Evolutionary conservation across 2,888 invertebrate species (phyloP).

Genomic region (Pyrrhosoma nymphula): DNA sequence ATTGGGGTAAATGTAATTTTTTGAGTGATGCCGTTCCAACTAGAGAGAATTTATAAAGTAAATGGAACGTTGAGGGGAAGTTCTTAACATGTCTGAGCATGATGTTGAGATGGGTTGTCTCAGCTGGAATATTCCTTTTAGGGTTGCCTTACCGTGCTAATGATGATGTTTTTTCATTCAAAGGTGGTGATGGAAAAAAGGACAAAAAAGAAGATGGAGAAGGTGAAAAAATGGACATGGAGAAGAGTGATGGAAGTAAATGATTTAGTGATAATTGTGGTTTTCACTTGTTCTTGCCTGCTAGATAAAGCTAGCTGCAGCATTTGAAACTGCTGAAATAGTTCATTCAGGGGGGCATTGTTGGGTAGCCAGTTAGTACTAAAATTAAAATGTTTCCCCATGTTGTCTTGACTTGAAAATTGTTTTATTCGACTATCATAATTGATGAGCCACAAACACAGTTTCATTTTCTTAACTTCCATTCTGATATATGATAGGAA

Average conservation of each 20-base stretch:
- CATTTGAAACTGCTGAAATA: constrained; percentile 59
- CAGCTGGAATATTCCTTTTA: too few species aligned
- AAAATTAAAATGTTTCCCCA: constrained; percentile 59
- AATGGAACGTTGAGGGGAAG: too few species aligned
- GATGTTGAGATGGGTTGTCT: too few species aligned
- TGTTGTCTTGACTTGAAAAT: constrained; percentile 47
- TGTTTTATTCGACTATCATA: constrained; percentile 40
- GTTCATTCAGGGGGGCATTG: constrained; percentile 33
- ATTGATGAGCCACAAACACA: constrained; percentile 45
- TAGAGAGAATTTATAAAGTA: too few species aligned
- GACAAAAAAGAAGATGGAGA: constrained; percentile 79
- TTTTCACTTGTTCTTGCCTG: constrained; percentile 54
- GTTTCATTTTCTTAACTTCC: constrained; percentile 56
- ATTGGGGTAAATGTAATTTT: too few species aligned
- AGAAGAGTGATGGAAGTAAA: constrained; percentile 69
- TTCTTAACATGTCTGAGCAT: too few species aligned
- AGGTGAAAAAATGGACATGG: constrained; percentile 71
- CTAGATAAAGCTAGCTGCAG: constrained; percentile 60
- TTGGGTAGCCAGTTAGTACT: constrained; percentile 58
- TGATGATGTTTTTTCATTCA: constrained; percentile 70
- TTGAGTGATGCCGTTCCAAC: too few species aligned
- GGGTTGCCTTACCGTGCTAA: too few species aligned
- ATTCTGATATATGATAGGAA: constrained; percentile 32
- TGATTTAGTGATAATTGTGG: constrained; percentile 59
- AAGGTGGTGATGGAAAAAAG: constrained; percentile 81